A percentile compares a stretch with the other conserved stretches of the same genome.
phyloP scores from a whole-genome alignment of 2,113 vertebrate genomes.

The Malaclemys terrapin region DNA sequence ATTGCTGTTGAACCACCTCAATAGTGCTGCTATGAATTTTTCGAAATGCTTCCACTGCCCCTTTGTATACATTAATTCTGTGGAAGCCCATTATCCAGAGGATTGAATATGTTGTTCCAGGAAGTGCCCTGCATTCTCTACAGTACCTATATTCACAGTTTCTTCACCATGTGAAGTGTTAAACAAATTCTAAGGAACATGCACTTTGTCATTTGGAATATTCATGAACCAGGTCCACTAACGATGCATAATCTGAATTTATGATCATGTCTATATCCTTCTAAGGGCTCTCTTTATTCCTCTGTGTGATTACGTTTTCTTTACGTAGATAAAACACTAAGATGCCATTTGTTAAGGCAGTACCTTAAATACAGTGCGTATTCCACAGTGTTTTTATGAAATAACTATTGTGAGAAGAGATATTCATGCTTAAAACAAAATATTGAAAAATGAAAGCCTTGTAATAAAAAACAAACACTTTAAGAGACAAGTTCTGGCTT shows the following conservation, averaged over 20 bases:
- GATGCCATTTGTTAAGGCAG: not conserved
- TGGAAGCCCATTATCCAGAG: not conserved
- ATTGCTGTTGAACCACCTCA: not conserved
- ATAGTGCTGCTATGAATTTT: not conserved
- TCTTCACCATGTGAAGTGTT: not conserved
- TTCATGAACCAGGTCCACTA: not conserved
- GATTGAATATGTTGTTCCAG: not conserved
- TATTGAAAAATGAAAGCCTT: not conserved
- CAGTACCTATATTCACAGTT: not conserved
- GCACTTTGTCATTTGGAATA: not conserved
- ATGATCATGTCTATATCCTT: not conserved
- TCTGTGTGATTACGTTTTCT: not conserved
- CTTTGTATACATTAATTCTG: not conserved
- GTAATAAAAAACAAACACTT: not conserved
- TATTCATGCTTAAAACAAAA: slow-evolving; percentile 16
- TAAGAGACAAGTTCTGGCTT: not conserved
- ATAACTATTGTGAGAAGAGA: not conserved
- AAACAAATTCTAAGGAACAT: not conserved
- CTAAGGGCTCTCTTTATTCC: not conserved
- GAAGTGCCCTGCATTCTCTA: not conserved
- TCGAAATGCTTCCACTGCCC: not conserved
- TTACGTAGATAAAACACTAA: not conserved
- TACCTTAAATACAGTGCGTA: not conserved
- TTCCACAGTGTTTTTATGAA: not conserved
- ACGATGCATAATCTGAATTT: not conserved